Evolutionary conservation across 1,140 invertebrate genomes (phyloP).

Genomic region (Triops longicaudatus): DNA sequence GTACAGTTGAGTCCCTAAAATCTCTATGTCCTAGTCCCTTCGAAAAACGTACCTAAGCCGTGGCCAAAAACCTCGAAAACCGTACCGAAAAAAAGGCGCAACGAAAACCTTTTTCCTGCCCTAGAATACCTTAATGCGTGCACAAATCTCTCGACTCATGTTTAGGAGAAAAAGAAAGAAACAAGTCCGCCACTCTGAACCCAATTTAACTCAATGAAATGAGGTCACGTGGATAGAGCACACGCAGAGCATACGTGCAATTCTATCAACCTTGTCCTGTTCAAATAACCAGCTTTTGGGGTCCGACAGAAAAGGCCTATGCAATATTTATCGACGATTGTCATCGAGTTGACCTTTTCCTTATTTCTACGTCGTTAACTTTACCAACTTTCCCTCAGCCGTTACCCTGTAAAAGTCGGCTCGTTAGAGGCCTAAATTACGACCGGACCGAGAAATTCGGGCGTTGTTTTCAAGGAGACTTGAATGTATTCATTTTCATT

Average conservation of each 20-base stretch:
- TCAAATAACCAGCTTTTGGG: neutral
- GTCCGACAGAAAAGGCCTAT: neutral
- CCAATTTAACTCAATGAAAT: conserved; percentile 1
- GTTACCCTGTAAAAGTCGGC: neutral
- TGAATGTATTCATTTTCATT: neutral
- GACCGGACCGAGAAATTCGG: neutral
- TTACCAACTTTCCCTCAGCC: neutral
- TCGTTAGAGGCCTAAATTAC: neutral
- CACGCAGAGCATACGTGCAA: neutral
- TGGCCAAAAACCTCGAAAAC: neutral
- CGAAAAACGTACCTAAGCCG: too few relatives aligned
- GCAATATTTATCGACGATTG: neutral
- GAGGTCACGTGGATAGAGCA: neutral
- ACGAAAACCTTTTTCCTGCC: conserved; percentile 2
- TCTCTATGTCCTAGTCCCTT: neutral
- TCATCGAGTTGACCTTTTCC: neutral
- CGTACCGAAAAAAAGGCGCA: neutral
- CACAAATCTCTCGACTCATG: neutral
- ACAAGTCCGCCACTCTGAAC: neutral
- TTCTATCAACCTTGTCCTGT: neutral
- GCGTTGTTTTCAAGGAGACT: neutral
- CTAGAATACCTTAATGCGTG: conserved; percentile 1
- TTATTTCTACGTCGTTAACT: neutral
- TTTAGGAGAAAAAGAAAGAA: too few relatives aligned
- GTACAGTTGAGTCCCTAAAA: neutral